Conservation (phyloP, 2,888 invertebrate genomes). For the Hirtodrosophila histrioides region DNA sequence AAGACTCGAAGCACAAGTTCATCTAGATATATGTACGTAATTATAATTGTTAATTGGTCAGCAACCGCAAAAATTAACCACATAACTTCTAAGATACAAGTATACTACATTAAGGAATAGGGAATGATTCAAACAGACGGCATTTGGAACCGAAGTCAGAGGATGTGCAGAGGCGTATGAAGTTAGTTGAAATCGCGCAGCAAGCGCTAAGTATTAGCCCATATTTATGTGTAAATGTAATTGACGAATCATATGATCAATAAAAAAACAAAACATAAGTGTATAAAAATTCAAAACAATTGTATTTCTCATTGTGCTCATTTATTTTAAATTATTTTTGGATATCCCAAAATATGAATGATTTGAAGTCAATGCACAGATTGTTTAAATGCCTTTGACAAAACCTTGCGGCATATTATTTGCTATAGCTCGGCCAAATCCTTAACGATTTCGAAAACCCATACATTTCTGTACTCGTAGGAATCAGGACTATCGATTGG, state of each 20-base stretch:
- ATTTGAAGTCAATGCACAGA: no score
- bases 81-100: slow-evolving; percentile 15
- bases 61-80: slow-evolving; percentile 8
- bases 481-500: no score
- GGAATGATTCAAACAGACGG: slow-evolving; percentile 19
- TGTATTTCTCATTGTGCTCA: background rate
- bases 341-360: no score
- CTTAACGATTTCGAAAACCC: no score
- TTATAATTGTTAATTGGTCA: slow-evolving; percentile 54
- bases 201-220: slow-evolving; percentile 73
- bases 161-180: slow-evolving; percentile 14
- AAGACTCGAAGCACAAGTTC: slow-evolving; percentile 76
- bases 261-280: slow-evolving; percentile 50
- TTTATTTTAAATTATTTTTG: no score
- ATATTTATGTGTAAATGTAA: slow-evolving; percentile 74
- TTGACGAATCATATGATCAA: slow-evolving; percentile 66
- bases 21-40: slow-evolving; percentile 41
- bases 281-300: slow-evolving; percentile 15
- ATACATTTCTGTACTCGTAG: no score
- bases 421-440: no score
- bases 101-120: slow-evolving; percentile 24
- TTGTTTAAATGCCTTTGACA: no score
- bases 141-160: slow-evolving; percentile 17
- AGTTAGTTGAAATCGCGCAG: slow-evolving; percentile 65
- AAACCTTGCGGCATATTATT: no score